These are phyloP conservation scores for Gorsachius magnificus DNA, from an alignment of 2,797 vertebrate genomes.

Conservation along the genomic window DNA sequence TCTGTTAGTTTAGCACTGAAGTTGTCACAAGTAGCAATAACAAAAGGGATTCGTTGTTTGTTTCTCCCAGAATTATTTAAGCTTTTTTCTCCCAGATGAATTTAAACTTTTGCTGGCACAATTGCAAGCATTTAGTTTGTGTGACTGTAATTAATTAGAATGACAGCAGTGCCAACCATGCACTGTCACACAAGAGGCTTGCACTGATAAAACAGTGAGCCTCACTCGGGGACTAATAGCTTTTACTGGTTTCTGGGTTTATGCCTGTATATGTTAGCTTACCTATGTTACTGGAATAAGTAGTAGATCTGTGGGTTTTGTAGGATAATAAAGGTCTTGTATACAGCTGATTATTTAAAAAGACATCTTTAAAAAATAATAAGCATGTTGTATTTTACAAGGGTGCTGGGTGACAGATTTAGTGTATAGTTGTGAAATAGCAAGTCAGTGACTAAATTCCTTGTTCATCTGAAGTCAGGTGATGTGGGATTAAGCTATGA, in stretches of 20 bases:
- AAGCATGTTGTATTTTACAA: background rate
- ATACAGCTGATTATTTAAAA: background rate
- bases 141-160: conserved; percentile 3
- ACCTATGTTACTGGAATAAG: background rate
- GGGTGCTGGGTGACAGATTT: background rate
- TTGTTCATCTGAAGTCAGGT: background rate
- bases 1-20: background rate
- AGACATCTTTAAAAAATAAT: background rate
- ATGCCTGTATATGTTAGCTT: background rate
- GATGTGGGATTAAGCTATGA: conserved; percentile 25
- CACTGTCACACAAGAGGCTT: conserved; percentile 1
- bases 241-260: conserved; percentile 23
- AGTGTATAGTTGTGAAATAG: background rate
- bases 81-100: background rate
- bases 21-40: background rate
- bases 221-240: background rate
- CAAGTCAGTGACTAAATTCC: background rate
- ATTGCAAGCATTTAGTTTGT: background rate
- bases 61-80: background rate
- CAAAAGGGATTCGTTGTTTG: background rate
- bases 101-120: conserved; percentile 21
- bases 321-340: background rate
- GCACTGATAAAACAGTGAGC: conserved; percentile 25
- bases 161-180: background rate
- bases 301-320: background rate